Evolutionary conservation across 2,888 invertebrate genomes (phyloP).

Genomic region (Nomada ruficornis): DNA sequence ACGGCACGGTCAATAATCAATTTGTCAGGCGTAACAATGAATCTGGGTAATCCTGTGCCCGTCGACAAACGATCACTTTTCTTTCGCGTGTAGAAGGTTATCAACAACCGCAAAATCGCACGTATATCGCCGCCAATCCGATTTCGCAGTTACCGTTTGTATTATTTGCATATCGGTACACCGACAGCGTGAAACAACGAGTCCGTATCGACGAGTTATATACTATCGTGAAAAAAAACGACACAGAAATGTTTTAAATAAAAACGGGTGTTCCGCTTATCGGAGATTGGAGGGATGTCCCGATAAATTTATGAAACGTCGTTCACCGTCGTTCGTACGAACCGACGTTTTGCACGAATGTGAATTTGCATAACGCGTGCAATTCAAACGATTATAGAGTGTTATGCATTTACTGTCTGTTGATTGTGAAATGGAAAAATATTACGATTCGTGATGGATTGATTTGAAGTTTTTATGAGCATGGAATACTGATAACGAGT

Average conservation of each 20-base stretch:
- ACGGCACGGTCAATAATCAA: constrained; percentile 32
- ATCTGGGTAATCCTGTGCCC: constrained; percentile 38
- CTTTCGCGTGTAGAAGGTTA: constrained; percentile 33
- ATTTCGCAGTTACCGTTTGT: constrained; percentile 49
- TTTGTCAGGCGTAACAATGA: constrained; percentile 24
- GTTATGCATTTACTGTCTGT: too few species aligned
- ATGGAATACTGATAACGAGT: too few species aligned
- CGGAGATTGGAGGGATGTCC: constrained; percentile 14
- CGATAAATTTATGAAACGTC: constrained; percentile 29
- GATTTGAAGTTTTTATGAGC: too few species aligned
- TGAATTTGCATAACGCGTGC: too few species aligned
- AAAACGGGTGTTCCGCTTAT: not conserved
- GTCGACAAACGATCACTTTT: constrained; percentile 46
- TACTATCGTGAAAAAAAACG: not conserved
- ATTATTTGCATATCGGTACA: constrained; percentile 62
- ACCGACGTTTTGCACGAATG: not conserved
- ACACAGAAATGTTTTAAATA: not conserved
- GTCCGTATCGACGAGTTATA: constrained; percentile 17
- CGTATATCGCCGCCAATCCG: constrained; percentile 57
- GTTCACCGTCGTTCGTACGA: not conserved
- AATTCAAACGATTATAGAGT: too few species aligned
- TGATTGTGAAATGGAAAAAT: too few species aligned
- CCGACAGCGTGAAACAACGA: constrained; percentile 47
- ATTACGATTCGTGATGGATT: too few species aligned
- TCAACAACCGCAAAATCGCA: constrained; percentile 57